Evolutionary conservation across 2,888 invertebrate species (phyloP), one percentile per base, ranked within the genome.

Genomic region (Agrilus biguttatus): DNA sequence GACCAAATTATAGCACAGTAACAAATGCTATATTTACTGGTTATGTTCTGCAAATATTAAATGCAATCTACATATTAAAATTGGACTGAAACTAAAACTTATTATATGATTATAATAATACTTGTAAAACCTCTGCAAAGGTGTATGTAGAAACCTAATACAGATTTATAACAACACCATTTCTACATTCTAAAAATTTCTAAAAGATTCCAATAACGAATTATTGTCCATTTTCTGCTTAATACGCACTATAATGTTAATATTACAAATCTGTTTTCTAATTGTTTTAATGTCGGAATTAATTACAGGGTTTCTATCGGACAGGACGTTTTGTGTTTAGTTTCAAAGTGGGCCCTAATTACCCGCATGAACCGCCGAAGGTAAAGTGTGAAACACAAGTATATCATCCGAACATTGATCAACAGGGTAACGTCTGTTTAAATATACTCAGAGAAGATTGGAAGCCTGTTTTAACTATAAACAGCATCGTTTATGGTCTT

Each of bases 371-470:
- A 67, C 93, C 96, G 37, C 96, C 96, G 14, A 97, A 97, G 72
- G 96, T 97, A 32, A 96, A 96, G 69, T 96, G 96, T 71, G 92
- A 91, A 71, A 95, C 95, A 36, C 85, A 87, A 62, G 92, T 96
- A 40, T 97, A 96, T 67, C 96, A 97, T 70, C 96, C 96, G 12
- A 97, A 97, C 66, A 97, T 97, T 65, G 96, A 97, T 71, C 73
- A 93, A 57, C 93, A 96, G 62, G 96, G 96, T 54, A 96, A 96
- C 69, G 93, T 97, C 23, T 96, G 96, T 65, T 75, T 96, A 51
- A 97, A 97, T 69, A 96, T 97, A 63, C 74, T 96, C 58, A 78
- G 95, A 59, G 95, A 96, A 77, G 96, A 97, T 71, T 97, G 96
- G 96, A 97, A 97, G 69, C 96, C 96, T 46, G 96, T 96, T 49